Percentiles rank a stretch among this genome's conserved stretches.
Conservation (phyloP, 1,140 invertebrate genomes). For the Drosophila guanche region DNA sequence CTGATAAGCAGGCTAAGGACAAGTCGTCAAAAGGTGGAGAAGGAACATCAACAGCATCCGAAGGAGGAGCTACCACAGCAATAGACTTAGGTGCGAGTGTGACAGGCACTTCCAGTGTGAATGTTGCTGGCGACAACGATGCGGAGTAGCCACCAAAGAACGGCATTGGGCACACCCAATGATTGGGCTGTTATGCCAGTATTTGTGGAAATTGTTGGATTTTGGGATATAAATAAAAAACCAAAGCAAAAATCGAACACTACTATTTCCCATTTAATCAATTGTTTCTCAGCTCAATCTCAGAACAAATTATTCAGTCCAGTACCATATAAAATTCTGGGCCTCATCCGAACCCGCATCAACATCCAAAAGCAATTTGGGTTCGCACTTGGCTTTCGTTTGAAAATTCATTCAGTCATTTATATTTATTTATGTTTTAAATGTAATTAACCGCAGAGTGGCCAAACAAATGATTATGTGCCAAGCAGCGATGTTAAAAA, state of each 20-base stretch:
- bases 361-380: neutral
- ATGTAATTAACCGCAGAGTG: conserved; percentile 58
- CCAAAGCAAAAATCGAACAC: no score
- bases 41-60: conserved; percentile 12
- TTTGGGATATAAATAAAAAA: conserved; percentile 21
- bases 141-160: neutral
- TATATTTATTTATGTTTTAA: conserved; percentile 49
- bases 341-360: conserved; percentile 1
- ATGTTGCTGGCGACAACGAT: conserved; percentile 20
- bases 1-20: conserved; percentile 58
- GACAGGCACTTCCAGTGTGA: conserved; percentile 55
- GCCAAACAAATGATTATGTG: conserved; percentile 44
- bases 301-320: conserved; percentile 1
- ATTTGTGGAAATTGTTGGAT: conserved; percentile 83
- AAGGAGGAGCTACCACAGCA: conserved; percentile 12
- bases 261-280: no score
- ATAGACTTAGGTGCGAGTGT: conserved; percentile 43
- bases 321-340: neutral
- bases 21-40: conserved; percentile 14
- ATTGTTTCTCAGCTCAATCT: neutral
- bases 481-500: conserved; percentile 15
- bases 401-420: conserved; percentile 16
- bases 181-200: conserved; percentile 83
- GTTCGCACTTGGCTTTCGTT: conserved; percentile 24
- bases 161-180: conserved; percentile 58